These are phyloP conservation scores for Bucco capensis DNA, from an alignment of 2,113 vertebrate genomes.

Conservation along the genomic window DNA sequence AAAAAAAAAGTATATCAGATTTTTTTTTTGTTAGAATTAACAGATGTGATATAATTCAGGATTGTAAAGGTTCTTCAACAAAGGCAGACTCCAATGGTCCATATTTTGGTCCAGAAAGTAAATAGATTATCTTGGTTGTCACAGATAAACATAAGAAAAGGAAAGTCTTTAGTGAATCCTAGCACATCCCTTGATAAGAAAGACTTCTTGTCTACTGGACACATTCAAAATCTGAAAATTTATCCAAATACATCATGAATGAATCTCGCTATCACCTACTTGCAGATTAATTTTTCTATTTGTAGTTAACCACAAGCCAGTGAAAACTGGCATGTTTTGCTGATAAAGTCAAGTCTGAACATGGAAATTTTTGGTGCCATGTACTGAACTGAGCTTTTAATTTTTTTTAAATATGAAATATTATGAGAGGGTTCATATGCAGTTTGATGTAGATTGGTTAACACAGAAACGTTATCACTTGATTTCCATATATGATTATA, in stretches of 20 bases:
- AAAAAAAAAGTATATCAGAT: conserved; percentile 1
- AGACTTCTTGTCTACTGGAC: not conserved
- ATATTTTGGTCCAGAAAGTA: not conserved
- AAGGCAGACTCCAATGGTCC: not conserved
- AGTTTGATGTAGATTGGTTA: not conserved
- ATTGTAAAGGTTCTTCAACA: conserved; percentile 24
- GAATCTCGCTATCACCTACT: not conserved
- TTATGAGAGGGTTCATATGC: not conserved
- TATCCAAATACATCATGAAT: not conserved
- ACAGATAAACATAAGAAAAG: not conserved
- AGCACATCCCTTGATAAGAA: not conserved
- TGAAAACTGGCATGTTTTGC: not conserved
- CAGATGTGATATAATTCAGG: conserved; percentile 4
- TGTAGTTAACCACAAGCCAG: not conserved
- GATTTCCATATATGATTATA: not conserved
- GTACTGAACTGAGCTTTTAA: not conserved
- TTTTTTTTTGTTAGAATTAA: conserved; percentile 13
- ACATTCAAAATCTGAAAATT: not conserved
- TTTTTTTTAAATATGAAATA: not conserved
- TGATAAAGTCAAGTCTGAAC: not conserved
- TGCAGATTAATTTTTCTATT: not conserved
- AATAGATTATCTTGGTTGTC: not conserved
- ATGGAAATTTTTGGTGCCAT: not conserved
- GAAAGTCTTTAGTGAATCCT: not conserved
- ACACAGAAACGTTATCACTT: not conserved